Evolutionary conservation across 92 coral and sea anemone species (phyloP).

Genomic region (Pocillopora meandrina): DNA sequence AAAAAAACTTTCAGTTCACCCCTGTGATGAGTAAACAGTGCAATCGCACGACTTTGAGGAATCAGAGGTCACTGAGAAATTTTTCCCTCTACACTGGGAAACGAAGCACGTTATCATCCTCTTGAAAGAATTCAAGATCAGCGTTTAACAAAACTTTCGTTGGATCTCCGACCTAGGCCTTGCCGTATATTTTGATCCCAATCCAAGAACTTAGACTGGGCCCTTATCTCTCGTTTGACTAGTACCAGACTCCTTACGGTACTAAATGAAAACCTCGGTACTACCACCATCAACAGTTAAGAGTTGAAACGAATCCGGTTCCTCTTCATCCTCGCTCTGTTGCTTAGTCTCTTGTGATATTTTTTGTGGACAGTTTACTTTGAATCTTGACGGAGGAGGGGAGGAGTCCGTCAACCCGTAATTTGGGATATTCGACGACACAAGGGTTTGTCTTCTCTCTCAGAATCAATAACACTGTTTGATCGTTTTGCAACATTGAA

Average conservation of each 20-base stretch:
- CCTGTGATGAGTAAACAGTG: too few species aligned
- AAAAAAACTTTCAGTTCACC: too few species aligned
- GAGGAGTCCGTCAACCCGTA: slow-evolving; percentile 29
- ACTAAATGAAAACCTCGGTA: slow-evolving; percentile 20
- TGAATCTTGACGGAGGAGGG: slow-evolving; percentile 30
- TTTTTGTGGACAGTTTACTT: slow-evolving; percentile 8
- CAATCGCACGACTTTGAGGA: too few species aligned
- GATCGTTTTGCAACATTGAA: slow-evolving; percentile 13
- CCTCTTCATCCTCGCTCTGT: neutral
- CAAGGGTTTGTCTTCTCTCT: slow-evolving; percentile 31
- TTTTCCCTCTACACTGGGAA: too few species aligned
- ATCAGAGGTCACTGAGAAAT: too few species aligned
- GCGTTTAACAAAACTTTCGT: neutral
- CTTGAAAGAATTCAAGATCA: neutral
- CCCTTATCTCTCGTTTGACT: neutral
- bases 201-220: neutral
- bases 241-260: neutral
- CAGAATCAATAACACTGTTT: neutral
- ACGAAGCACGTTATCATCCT: too few species aligned
- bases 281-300: slow-evolving; percentile 24
- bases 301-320: slow-evolving; percentile 11
- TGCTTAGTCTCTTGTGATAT: slow-evolving; percentile 2
- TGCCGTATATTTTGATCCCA: neutral
- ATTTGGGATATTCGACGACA: slow-evolving; percentile 15
- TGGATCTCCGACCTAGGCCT: neutral